These are phyloP conservation scores for Sericinus montela DNA, from an alignment of 2,888 invertebrate genomes.

Conservation along the genomic window DNA sequence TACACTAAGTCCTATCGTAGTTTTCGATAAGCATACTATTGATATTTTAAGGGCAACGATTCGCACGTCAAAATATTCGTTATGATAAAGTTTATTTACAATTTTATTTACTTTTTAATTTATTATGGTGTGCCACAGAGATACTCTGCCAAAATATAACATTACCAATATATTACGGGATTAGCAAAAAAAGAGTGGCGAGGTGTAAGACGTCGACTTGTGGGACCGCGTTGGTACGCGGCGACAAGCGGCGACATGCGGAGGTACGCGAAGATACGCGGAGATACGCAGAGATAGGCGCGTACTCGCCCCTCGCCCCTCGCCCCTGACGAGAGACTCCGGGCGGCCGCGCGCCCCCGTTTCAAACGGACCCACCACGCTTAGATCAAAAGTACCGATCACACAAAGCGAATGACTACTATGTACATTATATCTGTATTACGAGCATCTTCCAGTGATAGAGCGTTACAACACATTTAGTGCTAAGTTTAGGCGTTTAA, in stretches of 20 bases:
- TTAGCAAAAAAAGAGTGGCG: constrained; percentile 33
- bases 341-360: constrained; percentile 15
- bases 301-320: not conserved
- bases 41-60: constrained; percentile 75
- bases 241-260: not conserved
- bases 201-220: not conserved
- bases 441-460: constrained; percentile 75
- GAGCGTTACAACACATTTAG: constrained; percentile 66
- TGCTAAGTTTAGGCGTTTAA: constrained; percentile 61
- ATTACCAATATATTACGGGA: constrained; percentile 66
- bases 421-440: constrained; percentile 58
- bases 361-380: constrained; percentile 33
- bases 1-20: constrained; percentile 66
- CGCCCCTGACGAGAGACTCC: constrained; percentile 29
- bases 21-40: constrained; percentile 68
- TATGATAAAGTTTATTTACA: constrained; percentile 76
- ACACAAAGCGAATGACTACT: constrained; percentile 46
- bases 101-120: constrained; percentile 76
- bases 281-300: not conserved
- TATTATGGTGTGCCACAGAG: constrained; percentile 80
- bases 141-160: constrained; percentile 80
- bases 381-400: constrained; percentile 36
- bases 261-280: not conserved
- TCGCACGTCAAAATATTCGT: constrained; percentile 73
- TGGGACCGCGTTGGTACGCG: not conserved